phyloP scores from a whole-genome alignment of 1,140 invertebrate genomes.

The Camponotus vicinus region DNA sequence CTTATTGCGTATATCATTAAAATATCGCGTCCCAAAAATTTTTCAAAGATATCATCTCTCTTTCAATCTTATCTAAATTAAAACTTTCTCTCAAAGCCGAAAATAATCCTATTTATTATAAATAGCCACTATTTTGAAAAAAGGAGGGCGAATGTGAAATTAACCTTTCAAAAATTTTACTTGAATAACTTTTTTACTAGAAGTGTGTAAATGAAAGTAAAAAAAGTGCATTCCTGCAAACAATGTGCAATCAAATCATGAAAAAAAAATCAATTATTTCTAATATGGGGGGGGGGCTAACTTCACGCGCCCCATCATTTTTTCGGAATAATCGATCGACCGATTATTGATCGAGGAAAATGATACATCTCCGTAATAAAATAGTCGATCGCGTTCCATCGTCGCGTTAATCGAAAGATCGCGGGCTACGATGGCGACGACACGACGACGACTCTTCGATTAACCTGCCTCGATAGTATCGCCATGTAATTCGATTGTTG shows the following conservation, averaged over 20 bases:
- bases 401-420: slow-evolving; percentile 47
- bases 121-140: neutral
- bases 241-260: no score
- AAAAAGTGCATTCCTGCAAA: no score
- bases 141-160: no score
- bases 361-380: slow-evolving; percentile 7
- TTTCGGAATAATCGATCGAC: neutral
- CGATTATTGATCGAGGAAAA: neutral
- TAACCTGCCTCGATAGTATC: slow-evolving; percentile 50
- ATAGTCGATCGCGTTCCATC: neutral
- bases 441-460: slow-evolving; percentile 37
- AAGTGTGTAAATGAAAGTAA: no score
- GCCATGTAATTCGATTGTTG: slow-evolving; percentile 54
- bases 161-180: no score
- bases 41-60: neutral
- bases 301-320: neutral
- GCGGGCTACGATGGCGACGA: neutral
- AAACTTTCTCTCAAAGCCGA: neutral
- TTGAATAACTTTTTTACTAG: no score
- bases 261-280: no score
- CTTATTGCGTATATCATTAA: neutral
- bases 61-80: neutral
- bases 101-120: neutral
- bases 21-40: neutral
- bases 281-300: no score